Conservation (phyloP, 2,888 invertebrate genomes). For the Seira musarum region DNA sequence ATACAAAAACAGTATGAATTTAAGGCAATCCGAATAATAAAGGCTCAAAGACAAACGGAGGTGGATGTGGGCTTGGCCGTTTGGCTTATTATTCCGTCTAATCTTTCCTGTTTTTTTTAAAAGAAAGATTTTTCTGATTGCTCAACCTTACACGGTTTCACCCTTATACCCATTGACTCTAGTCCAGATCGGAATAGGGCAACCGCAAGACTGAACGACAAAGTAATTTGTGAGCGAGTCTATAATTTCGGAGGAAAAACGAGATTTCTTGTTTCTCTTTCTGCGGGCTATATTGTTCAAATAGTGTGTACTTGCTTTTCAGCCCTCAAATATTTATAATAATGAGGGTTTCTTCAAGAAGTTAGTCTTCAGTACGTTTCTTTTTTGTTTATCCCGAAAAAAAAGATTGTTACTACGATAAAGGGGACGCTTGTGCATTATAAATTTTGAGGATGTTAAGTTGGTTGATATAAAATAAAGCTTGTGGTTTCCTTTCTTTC, state of each 20-base stretch:
- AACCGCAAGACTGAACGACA: neutral
- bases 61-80: no score
- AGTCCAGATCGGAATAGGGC: no score
- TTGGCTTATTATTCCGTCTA: no score
- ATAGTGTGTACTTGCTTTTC: neutral
- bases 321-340: neutral
- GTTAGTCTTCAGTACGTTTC: neutral
- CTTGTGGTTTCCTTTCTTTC: neutral
- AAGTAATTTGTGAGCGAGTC: conserved; percentile 4
- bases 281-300: neutral
- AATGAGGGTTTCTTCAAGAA: neutral
- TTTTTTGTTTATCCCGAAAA: conserved; percentile 4
- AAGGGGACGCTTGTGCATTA: neutral
- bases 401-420: neutral
- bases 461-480: neutral
- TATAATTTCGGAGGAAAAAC: conserved; percentile 1
- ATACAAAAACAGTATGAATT: neutral
- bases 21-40: neutral
- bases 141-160: no score
- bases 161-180: no score
- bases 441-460: conserved; percentile 1
- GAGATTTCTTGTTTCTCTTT: neutral
- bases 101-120: no score
- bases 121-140: no score
- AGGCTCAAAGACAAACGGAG: no score